Base-by-base conservation (phyloP, 1,140 invertebrate species). In the Drosophila navojoa region DNA sequence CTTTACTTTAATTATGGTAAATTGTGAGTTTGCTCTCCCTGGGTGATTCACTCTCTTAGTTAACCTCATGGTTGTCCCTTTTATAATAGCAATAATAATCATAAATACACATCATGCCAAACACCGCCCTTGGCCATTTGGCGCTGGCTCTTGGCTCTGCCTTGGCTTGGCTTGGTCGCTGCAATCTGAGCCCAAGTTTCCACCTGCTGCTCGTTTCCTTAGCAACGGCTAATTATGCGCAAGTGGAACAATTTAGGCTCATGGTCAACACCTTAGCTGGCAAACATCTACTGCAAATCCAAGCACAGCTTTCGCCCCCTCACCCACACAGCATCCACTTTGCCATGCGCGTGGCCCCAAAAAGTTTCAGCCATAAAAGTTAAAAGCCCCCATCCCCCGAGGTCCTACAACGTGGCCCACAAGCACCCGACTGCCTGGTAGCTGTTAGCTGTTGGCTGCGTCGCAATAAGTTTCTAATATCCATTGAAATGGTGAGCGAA, bases 191-290 rank as follows among this genome's bases (percentile, higher is more conserved):
- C 25, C 42, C 57, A 35, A 27, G 27, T 10, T 16, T 45, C 27
- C 42, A 59, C 15, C 57, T 47, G 54, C 19, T 27, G 38, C 16
- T 10, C 25, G 42, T 67, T 58, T 22, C 68, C 40, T 61, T 61
- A 29, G 59, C 47, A 54, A 77, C 60, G 72, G 71, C 75, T 81
- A 81, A 86, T 86, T 86, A 86, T 81, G 71, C 69, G 68, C 69
- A 79, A 82, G 79, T 70, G 76, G 77, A 89, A 82, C 84, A 73
- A 73, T 87, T 87, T 87, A 55, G 82, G 49, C 54, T 71, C 62
- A 73, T 62, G 81, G 82, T 82, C 79, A 87, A 79, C 79, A 89
- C 68, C 79, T 73, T 59, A 71, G 19, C 54, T 63, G 55, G 47
- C 52, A 32, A n/a, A 27, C 52, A 58, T 32, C 25, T 27, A 47